phyloP scores from a whole-genome alignment of 2,797 vertebrate species.

The Heterohyrax brucei region DNA sequence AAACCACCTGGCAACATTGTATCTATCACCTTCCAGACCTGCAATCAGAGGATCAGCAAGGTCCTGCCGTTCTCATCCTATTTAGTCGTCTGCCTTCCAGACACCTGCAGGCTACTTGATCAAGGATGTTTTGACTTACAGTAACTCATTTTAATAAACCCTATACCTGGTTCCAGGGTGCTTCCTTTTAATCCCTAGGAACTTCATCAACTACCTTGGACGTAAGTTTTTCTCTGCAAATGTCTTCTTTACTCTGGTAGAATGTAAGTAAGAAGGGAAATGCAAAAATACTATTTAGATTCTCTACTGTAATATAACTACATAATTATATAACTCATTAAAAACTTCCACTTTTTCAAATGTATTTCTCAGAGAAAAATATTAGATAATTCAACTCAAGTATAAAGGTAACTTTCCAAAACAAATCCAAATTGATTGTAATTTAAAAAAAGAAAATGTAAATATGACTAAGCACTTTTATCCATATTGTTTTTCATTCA shows the following conservation, averaged over 20 bases:
- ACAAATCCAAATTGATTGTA: neutral
- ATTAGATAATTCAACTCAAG: neutral
- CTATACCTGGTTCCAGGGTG: neutral
- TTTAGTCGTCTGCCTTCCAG: neutral
- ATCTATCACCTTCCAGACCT: neutral
- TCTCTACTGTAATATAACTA: neutral
- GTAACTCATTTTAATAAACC: neutral
- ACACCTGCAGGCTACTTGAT: neutral
- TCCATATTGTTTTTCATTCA: neutral
- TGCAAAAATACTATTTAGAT: neutral
- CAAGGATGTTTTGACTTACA: neutral
- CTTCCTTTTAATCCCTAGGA: neutral
- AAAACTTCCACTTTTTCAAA: neutral
- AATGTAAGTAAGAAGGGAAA: constrained; percentile 37
- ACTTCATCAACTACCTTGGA: neutral
- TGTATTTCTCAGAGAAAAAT: neutral
- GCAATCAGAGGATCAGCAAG: neutral
- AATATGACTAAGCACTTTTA: neutral
- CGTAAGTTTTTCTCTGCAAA: neutral
- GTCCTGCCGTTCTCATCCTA: neutral
- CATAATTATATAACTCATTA: neutral
- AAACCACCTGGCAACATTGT: neutral
- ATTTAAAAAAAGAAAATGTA: constrained; percentile 26
- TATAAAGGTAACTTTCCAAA: neutral
- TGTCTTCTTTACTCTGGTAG: neutral